Conservation (phyloP, 2,113 vertebrate genomes). For the Gavialis gangeticus region DNA sequence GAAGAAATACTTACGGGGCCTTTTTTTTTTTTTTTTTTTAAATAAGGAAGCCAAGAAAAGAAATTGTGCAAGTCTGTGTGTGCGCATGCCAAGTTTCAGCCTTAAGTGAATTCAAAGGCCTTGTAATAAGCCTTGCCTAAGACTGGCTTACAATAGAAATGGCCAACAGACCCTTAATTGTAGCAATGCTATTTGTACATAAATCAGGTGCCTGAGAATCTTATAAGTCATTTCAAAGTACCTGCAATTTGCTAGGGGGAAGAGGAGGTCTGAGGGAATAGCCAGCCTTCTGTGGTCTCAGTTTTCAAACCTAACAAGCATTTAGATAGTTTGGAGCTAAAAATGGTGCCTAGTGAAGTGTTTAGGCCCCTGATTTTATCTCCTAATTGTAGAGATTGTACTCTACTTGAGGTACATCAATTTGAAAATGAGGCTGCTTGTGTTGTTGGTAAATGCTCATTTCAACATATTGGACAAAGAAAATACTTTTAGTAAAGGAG, state of each 20-base stretch:
- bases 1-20: background rate
- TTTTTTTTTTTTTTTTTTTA: background rate
- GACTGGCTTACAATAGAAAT: background rate
- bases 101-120: background rate
- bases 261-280: background rate
- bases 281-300: background rate
- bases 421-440: background rate
- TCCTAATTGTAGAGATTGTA: background rate
- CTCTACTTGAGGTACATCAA: background rate
- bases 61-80: background rate
- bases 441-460: fast-evolving
- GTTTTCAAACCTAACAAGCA: background rate
- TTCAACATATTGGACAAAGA: background rate
- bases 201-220: background rate
- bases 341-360: background rate
- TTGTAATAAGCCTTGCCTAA: background rate
- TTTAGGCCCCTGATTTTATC: background rate
- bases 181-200: background rate
- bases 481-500: background rate
- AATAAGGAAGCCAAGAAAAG: background rate
- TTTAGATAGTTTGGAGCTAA: background rate
- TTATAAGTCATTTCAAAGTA: background rate
- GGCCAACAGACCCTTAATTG: background rate
- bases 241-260: background rate
- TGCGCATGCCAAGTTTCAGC: background rate